These are phyloP conservation scores for Coenonympha arcania DNA, from an alignment of 2,888 invertebrate species.

Conservation along the genomic window DNA sequence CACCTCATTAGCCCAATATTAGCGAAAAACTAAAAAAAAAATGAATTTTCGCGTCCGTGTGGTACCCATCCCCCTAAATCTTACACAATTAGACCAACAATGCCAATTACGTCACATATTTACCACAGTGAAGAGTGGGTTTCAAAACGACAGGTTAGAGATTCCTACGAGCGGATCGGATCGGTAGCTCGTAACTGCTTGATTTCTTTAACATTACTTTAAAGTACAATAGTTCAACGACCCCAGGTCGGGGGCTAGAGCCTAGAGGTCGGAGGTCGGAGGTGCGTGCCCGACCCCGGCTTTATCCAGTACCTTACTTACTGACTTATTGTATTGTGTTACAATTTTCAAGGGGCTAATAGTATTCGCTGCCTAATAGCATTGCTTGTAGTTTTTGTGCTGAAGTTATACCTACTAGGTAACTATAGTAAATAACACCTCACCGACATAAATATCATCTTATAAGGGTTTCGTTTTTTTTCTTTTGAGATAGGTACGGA, in stretches of 20 bases:
- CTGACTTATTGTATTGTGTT: background rate
- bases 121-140: background rate
- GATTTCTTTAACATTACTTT: background rate
- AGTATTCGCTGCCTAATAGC: background rate
- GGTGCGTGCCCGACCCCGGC: background rate
- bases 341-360: background rate
- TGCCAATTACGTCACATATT: background rate
- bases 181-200: background rate
- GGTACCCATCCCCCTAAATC: too few relatives aligned
- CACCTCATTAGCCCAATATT: too few relatives aligned
- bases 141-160: background rate
- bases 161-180: background rate
- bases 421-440: too few relatives aligned
- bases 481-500: too few relatives aligned
- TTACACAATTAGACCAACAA: background rate
- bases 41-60: too few relatives aligned
- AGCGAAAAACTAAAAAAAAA: too few relatives aligned
- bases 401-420: too few relatives aligned
- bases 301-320: background rate
- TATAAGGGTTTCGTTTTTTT: too few relatives aligned
- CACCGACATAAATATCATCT: too few relatives aligned
- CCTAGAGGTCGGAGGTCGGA: constrained; percentile 3
- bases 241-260: too few relatives aligned
- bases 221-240: constrained; percentile 5
- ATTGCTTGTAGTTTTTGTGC: background rate